phyloP scores from a whole-genome alignment of 1,140 invertebrate genomes.

The Carposina sasakii region DNA sequence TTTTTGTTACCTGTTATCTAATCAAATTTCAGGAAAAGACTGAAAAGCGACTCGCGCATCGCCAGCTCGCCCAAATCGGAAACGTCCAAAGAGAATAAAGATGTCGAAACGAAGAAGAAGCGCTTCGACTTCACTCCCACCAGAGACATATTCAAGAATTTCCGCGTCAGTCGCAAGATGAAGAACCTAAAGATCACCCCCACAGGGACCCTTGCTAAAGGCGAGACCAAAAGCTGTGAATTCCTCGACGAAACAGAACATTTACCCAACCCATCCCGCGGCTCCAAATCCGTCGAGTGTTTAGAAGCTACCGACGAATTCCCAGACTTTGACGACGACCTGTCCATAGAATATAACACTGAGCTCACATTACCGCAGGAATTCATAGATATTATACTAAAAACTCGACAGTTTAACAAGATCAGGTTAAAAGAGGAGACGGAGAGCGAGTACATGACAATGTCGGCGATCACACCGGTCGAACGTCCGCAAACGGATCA shows the following conservation, averaged over 20 bases:
- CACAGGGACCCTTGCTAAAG: slow-evolving; percentile 33
- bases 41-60: slow-evolving; percentile 61
- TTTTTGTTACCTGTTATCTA: too few species aligned
- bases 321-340: slow-evolving; percentile 32
- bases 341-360: slow-evolving; percentile 32
- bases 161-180: slow-evolving; percentile 57
- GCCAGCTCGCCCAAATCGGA: slow-evolving; percentile 48
- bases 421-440: slow-evolving; percentile 31
- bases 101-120: slow-evolving; percentile 60
- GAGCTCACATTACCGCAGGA: slow-evolving; percentile 39
- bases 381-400: slow-evolving; percentile 43
- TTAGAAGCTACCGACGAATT: slow-evolving; percentile 45
- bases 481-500: slow-evolving; percentile 46
- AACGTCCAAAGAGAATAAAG: slow-evolving; percentile 45
- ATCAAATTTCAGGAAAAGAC: slow-evolving; percentile 64
- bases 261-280: slow-evolving; percentile 32
- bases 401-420: slow-evolving; percentile 32
- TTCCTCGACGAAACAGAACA: slow-evolving; percentile 50
- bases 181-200: slow-evolving; percentile 44
- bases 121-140: slow-evolving; percentile 60
- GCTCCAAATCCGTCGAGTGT: slow-evolving; percentile 56
- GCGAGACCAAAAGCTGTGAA: slow-evolving; percentile 58
- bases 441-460: slow-evolving; percentile 53
- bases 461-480: slow-evolving; percentile 48
- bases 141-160: slow-evolving; percentile 60